Evolutionary conservation across 53 echinoderm and acorn worm genomes (phyloP), one percentile per base, ranked within the genome.

Genomic region (Crossaster papposus): DNA sequence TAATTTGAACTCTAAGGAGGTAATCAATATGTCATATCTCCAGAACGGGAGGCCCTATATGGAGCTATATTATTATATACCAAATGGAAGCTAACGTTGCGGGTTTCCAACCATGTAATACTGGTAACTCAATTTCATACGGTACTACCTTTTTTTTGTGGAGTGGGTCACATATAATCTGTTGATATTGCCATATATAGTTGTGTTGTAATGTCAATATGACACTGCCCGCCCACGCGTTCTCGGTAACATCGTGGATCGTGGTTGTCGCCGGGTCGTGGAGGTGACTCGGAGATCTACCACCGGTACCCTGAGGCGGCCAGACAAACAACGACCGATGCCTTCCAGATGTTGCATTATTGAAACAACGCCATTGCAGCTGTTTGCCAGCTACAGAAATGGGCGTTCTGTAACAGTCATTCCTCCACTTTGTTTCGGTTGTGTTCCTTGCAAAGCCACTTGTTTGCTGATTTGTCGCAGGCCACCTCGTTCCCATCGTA

Each of bases 301-400:
- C n/a, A n/a, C n/a, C n/a, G n/a, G n/a, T n/a, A n/a, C 74, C 72
- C 85, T 12, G 85, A 85, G 85, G 85, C 31, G 32, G 71, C 17
- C 33, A 13, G 74, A 72, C 73, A 85, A 85, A 73, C 85, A 85
- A 72, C 24, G 63, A 76, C 36, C 38, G 75, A 76, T 87, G 87
- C 87, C 87, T 87, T 87, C 87, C 87, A 87, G 87, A 87, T 87
- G 87, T 75, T 77, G 77, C 87, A 51, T 87, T n/a, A 87, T 87
- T 87, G 87, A 76, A 87, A 87, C 34, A 87, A 76, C 58, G 87
- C 87, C 87, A 36, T 62, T 58, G 87, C 87, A 87, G 87, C 87
- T 87, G 87, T 87, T 87, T 87, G 76, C 87, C 3, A n/a, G n/a
- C n/a, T n/a, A n/a, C n/a, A n/a, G 74, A 36, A 58, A 15, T 24